Evolutionary conservation across 2,888 invertebrate genomes (phyloP), one percentile per base, ranked within the genome.

Genomic region (Agonum fuliginosum): DNA sequence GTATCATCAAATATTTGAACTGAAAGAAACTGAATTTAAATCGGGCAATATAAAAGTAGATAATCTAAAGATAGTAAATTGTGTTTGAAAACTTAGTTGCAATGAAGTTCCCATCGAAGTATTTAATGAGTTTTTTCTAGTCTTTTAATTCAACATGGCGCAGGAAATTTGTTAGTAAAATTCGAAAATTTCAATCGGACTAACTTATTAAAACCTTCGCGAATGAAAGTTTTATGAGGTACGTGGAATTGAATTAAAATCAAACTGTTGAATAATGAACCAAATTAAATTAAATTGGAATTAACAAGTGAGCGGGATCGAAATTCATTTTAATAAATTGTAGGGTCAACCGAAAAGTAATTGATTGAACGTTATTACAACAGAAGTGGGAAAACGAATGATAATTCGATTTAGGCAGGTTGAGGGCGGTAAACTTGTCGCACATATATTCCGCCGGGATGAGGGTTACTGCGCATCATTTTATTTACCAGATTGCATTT

Each of bases 191-290:
- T 14, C 34, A 34, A 6, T 34, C n/a, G n/a, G n/a, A 43, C 51
- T n/a, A 27, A 58, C 58, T 58, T 58, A 30, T 58, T 8, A 34
- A 58, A 58, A 24, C 24, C 58, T 24, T 24, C 12, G 3, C 14
- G 30, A 30, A 58, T 58, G 24, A 58, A 58, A 58, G 58, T 58
- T 58, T 58, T 58, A 58, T 58, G 58, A 58, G 27, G 24, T 58
- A 58, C 58, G 30, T 12, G 1, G 58, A 58, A 58, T 30, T 58
- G 17, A 58, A 58, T 58, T 58, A 58, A 58, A 58, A 58, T 58
- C 58, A 58, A 58, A 58, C 58, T 58, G 58, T 58, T 58, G 58
- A 58, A 58, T 58, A 27, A 58, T 58, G 58, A 30, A 58, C 24
- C 27, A 58, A 58, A 58, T 58, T 58, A 58, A 58, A 58, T 58